Base-by-base conservation (phyloP, 1,140 invertebrate species). In the Zaprionus camerounensis region DNA sequence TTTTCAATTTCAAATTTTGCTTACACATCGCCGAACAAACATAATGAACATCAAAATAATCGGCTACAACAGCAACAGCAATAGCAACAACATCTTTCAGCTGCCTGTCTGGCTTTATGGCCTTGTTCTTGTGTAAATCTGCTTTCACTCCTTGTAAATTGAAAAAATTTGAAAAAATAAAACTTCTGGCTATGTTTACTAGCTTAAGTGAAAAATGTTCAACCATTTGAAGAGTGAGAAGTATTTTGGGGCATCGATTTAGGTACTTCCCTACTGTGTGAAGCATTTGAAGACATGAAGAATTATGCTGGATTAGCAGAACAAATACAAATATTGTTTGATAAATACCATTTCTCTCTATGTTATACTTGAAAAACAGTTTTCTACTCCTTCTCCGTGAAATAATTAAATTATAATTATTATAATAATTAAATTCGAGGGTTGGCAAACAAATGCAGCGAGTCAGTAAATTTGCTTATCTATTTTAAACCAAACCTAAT, bases 1-100 rank as follows among this genome's bases (percentile, higher is more conserved):
- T 64, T 64, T 51, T 28, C 24, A 44, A 66, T 66, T 66, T 65
- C 34, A 56, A 41, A 64, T 64, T 66, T 56, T 55, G 51, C 36
- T 56, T 66, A 41, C 63, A 66, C 53, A 55, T 56, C 34, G 22
- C 36, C n/a, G 38, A 66, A 44, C 36, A 56, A 66, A 66, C 51
- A 57, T 66, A 66, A 51, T 51, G 46, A 51, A 51, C 46, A 51
- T 51, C 46, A 51, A 51, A 51, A 51, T 51, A 51, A 51, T 51
- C 46, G 46, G n/a, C n/a, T 17, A 46, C 46, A 51, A 51, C 20
- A 49, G 15, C 38, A 41, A 44, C n/a, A 44, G n/a, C 17, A 41
- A 41, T 2, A 38, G 26, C 26, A 41, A 41, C n/a, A 17, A 46
- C n/a, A 46, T 17, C 2, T 44, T 46, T 46, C n/a, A 17, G 41